Conservation (phyloP, 2,797 vertebrate genomes). For the Zonotrichia albicollis region DNA sequence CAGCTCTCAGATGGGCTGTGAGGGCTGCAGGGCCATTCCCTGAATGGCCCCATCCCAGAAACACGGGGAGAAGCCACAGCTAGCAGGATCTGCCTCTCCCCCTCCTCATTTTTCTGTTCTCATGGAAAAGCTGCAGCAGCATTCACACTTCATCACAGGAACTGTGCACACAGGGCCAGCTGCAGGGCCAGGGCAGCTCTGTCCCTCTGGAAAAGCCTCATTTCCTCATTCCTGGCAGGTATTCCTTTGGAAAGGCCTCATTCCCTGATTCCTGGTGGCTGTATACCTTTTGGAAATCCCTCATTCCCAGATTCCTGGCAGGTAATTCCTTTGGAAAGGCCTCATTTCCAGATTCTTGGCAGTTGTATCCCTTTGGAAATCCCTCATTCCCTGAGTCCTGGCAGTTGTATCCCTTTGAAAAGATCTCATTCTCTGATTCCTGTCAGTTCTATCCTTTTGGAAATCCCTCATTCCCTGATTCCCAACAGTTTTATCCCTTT, state of each 20-base stretch:
- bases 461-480: background rate
- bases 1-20: background rate
- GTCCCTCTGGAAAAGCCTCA: fast-evolving
- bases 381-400: background rate
- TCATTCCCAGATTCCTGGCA: background rate
- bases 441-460: fast-evolving
- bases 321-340: too few species aligned
- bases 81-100: background rate
- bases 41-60: background rate
- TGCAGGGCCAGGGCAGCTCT: background rate
- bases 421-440: background rate
- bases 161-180: background rate
- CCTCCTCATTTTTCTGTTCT: background rate
- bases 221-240: background rate
- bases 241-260: too few species aligned
- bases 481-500: fast-evolving
- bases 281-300: too few species aligned
- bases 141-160: background rate
- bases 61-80: fast-evolving
- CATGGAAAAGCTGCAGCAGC: slow-evolving; percentile 25
- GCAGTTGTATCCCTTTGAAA: background rate
- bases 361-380: background rate
- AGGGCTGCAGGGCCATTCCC: fast-evolving
- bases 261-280: too few species aligned
- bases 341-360: too few species aligned